phyloP scores from a whole-genome alignment of 1,140 invertebrate genomes.

The Phymorhynchus buccinoides region DNA sequence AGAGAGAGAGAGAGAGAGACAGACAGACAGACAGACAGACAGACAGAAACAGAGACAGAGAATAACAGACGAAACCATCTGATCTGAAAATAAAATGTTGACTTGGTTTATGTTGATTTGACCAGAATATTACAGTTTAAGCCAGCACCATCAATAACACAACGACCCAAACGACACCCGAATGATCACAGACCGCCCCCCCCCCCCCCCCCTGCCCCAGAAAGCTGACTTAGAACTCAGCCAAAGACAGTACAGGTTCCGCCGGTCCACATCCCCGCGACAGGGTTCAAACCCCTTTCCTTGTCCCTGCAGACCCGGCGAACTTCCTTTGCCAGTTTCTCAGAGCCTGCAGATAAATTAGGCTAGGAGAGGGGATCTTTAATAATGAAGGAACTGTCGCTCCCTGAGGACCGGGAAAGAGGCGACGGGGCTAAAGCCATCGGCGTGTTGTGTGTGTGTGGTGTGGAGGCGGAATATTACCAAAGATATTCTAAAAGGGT shows the following conservation, averaged over 20 bases:
- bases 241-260: too few species aligned
- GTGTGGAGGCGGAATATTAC: slow-evolving; percentile 44
- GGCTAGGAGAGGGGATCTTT: slow-evolving; percentile 40
- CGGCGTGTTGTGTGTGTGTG: too few species aligned
- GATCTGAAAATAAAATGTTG: too few species aligned
- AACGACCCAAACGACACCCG: not conserved
- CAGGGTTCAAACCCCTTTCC: too few species aligned
- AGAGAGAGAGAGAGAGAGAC: not conserved
- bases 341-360: slow-evolving; percentile 37
- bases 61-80: not conserved
- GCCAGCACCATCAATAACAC: not conserved
- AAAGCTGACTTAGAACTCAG: too few species aligned
- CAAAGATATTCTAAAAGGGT: slow-evolving; percentile 33
- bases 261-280: not conserved
- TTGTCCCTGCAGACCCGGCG: not conserved
- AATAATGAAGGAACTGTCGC: slow-evolving; percentile 38
- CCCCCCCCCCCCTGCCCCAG: not conserved
- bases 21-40: not conserved
- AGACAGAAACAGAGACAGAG: not conserved
- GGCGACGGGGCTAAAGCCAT: slow-evolving; percentile 27
- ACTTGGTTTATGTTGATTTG: too few species aligned
- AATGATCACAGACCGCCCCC: not conserved
- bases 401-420: not conserved
- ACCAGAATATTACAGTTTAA: too few species aligned
- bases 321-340: slow-evolving; percentile 29